These are phyloP conservation scores for Coregonus sp. DNA, from an alignment of 2,797 vertebrate genomes.

Conservation along the genomic window DNA sequence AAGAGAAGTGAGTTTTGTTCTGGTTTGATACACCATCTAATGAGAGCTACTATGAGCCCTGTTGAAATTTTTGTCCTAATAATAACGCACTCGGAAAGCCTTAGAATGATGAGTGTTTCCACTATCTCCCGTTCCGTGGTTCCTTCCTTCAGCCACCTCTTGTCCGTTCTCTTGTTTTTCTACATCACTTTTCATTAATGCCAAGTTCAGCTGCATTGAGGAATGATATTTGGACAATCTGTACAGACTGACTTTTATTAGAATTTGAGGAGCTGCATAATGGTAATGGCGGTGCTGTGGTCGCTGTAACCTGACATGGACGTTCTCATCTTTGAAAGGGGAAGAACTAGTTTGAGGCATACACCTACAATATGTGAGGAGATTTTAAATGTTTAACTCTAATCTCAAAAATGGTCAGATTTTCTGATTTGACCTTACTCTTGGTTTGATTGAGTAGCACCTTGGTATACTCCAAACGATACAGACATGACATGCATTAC, in stretches of 20 bases:
- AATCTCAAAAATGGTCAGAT: too few relatives aligned
- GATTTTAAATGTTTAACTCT: too few relatives aligned
- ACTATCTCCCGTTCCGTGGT: conserved; percentile 65
- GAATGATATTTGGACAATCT: conserved; percentile 40
- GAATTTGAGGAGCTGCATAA: conserved; percentile 47
- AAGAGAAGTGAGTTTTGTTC: conserved; percentile 85
- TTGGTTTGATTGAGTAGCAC: too few relatives aligned
- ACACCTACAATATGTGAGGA: too few relatives aligned
- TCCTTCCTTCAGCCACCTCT: conserved; percentile 64
- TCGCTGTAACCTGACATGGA: conserved; percentile 21
- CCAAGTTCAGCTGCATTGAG: conserved; percentile 46
- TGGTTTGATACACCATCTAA: conserved; percentile 88
- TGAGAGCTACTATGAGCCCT: conserved; percentile 84
- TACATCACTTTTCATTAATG: conserved; percentile 60
- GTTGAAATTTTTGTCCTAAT: conserved; percentile 85
- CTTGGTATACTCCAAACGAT: too few relatives aligned
- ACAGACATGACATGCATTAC: too few relatives aligned
- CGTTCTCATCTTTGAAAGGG: conserved; percentile 14
- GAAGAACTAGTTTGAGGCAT: too few relatives aligned
- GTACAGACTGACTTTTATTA: conserved; percentile 50
- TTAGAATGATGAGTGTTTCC: conserved; percentile 69
- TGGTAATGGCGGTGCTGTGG: conserved; percentile 11
- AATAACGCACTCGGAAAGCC: conserved; percentile 81
- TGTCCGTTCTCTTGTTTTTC: conserved; percentile 47
- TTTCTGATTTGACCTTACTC: too few relatives aligned